These are phyloP conservation scores for Mechanitis messenoides DNA, from an alignment of 2,888 invertebrate species.

Conservation along the genomic window DNA sequence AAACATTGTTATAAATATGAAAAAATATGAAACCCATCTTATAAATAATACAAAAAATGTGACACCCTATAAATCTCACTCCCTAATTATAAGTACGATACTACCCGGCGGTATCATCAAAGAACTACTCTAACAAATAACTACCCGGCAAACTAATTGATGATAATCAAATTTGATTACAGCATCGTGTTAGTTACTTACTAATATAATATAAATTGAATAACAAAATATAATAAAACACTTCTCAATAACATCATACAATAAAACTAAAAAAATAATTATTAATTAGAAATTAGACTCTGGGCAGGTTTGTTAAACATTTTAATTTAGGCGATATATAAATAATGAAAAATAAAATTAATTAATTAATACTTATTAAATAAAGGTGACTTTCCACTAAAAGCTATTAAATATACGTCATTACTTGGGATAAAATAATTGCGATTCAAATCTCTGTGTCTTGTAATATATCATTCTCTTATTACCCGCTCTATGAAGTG, in stretches of 20 bases:
- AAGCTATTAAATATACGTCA: not conserved
- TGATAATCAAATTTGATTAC: slow-evolving; percentile 4
- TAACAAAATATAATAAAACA: no score
- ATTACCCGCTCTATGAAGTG: slow-evolving; percentile 28
- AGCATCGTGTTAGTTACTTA: not conserved
- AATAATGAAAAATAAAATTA: no score
- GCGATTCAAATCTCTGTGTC: slow-evolving; percentile 27
- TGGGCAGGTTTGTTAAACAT: no score
- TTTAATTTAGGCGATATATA: no score
- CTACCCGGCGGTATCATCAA: slow-evolving; percentile 43
- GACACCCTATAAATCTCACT: slow-evolving; percentile 1
- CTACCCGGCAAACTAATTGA: slow-evolving; percentile 55
- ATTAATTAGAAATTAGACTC: no score
- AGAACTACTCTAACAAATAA: slow-evolving; percentile 57
- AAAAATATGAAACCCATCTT: not conserved
- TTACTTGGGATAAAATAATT: slow-evolving; percentile 11
- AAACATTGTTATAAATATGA: no score
- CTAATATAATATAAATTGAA: slow-evolving; percentile 2
- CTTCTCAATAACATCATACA: no score
- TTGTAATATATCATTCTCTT: slow-evolving; percentile 19
- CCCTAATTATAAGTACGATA: slow-evolving; percentile 4
- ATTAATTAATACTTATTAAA: no score
- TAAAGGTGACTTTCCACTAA: no score
- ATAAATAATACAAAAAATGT: not conserved
- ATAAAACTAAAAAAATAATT: no score